Evolutionary conservation across 2,797 vertebrate species (phyloP), one percentile per base, ranked within the genome.

Genomic region (Novumbra hubbsi): DNA sequence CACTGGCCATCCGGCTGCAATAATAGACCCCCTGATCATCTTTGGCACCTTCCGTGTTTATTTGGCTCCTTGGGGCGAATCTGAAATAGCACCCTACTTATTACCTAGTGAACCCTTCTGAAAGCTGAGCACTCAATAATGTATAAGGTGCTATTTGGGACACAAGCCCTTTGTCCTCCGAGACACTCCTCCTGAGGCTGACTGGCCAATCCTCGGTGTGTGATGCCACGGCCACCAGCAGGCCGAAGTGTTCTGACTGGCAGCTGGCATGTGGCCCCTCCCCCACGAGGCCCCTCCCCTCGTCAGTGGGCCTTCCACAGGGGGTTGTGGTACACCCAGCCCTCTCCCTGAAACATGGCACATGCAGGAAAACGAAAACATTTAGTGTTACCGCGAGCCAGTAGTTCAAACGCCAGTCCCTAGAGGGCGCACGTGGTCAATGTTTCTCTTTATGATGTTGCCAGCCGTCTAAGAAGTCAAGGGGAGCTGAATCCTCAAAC

Each of bases 221-320:
- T 64, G 19, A 76, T 24, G 67, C 74, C 68, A 21, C n/a, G 21
- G 72, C 74, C 45, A 73, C 78, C 11, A 24, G 60, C 70, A 70
- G 64, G 64, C 52, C 15, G 73, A 52, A 71, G 71, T 72, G 76
- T 52, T 75, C 70, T 72, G 77, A 82, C 34, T 48, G 76, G 80
- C 76, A 74, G 76, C 75, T 76, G 73, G 70, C 55, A 67, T 30
- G n/a, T 27, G 17, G 34, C 64, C 73, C 30, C 28, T 6, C 62
- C 57, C 71, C 27, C 62, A 24, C 4, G 12, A 14, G 24, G 17
- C 9, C 38, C 48, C 1, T 41, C 5, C 19, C 72, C 16, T 71
- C 73, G 55, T 96, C 95, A 97, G 65, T 95, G 91, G 7, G 90
- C 90, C 89, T 97, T 98, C 96, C 95, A 96, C 74, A 97, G 93